Base-by-base conservation (phyloP, 2,797 vertebrate genomes). In the Halcyon leucocephala region DNA sequence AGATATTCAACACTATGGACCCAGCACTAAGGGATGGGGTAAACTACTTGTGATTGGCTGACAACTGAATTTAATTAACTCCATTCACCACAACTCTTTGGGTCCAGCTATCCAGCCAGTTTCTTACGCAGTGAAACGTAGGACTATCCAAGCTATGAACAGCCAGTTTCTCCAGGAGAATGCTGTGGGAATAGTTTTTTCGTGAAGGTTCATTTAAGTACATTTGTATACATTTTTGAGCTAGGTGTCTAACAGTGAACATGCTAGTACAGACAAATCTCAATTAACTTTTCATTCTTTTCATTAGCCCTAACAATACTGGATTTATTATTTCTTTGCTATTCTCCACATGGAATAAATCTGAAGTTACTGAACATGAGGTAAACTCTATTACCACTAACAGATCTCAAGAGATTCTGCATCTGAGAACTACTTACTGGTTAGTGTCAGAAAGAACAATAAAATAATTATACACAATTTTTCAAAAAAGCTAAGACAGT, bases 111-210 rank as follows among this genome's bases (percentile, higher is more conserved):
- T 18, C 5, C 22, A 49, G 7, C 0, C 19, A 48, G 3, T 11
- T 19, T 66, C 19, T 60, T 29, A 35, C 12, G 20, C 12, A 60
- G 10, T 42, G 42, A 42, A 41, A 18, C 14, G 5, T 35, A 26
- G 0, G 1, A 2, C 5, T 1, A 1, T 12, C 14, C 5, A 77
- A 37, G 17, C 6, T 12, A 35, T 11, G 10, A 60, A 13, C 7
- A 42, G 15, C 1, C 26, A 71, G 39, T 25, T 65, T 73, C 28
- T 69, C 12, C 21, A 62, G 28, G 2, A 70, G 6, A 60, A 70
- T 49, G 12, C 7, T 42, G 25, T 29, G 55, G 35, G 24, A 60
- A 49, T 14, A 72, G 6, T 46, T 82, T 79, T 80, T 28, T 49
- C 7, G 15, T 39, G 28, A 71, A 67, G 12, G 5, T 52, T 57